phyloP scores from a whole-genome alignment of 2,888 invertebrate genomes.

The Caenorhabditis sp. region DNA sequence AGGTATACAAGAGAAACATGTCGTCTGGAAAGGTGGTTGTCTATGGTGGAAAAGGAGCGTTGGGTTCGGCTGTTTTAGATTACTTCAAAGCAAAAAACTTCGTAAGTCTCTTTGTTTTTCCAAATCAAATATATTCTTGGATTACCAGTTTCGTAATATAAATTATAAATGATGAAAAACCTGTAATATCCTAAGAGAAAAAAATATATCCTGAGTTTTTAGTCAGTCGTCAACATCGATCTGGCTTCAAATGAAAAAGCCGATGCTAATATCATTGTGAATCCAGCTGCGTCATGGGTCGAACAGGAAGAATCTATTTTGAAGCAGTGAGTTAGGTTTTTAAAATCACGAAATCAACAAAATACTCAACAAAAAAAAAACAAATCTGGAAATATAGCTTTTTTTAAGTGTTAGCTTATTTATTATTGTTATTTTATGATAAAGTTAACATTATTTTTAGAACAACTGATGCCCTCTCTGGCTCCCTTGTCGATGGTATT shows the following conservation, averaged over 20 bases:
- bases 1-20: constrained; percentile 17
- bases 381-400: no score
- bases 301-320: constrained; percentile 81
- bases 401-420: no score
- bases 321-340: constrained; percentile 68
- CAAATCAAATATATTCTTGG: constrained; percentile 12
- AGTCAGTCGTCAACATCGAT: constrained; percentile 90
- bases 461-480: constrained; percentile 40
- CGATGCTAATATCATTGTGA: constrained; percentile 86
- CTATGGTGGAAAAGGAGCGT: constrained; percentile 94
- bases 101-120: constrained; percentile 76
- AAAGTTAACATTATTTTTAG: constrained; percentile 34
- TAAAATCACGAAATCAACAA: no score
- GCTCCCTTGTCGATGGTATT: constrained; percentile 42
- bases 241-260: constrained; percentile 84
- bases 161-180: no score
- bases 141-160: neutral
- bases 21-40: constrained; percentile 77
- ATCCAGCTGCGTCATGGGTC: constrained; percentile 79
- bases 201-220: constrained; percentile 15
- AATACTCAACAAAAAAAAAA: no score
- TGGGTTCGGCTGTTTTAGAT: constrained; percentile 87
- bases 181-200: no score
- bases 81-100: constrained; percentile 89
- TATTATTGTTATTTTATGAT: no score